Evolutionary conservation across 2,113 vertebrate species (phyloP), one percentile per base, ranked within the genome.

Genomic region (Tretioscincus oriximinensis): DNA sequence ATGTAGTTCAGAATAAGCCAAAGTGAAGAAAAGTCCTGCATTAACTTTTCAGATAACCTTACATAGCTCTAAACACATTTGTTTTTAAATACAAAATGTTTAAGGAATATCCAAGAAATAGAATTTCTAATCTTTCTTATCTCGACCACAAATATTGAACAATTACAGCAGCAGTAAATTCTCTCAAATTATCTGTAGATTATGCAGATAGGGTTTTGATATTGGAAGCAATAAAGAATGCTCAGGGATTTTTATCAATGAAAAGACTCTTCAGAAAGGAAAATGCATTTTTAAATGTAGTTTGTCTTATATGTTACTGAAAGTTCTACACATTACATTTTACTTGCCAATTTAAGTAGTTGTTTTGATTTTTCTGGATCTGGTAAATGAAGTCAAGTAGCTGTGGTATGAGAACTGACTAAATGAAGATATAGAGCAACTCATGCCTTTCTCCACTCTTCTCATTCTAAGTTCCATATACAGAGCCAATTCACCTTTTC

Each of bases 341-440:
- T 31, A 66, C 20, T 21, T 1, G 47, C 2, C 26, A 5, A 16
- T 72, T 72, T n/a, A 65, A 49, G 12, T 73, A 66, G 61, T 35
- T 51, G 35, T 51, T 49, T 26, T 66, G 45, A 58, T 73, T 9
- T 6, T 54, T 58, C 47, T 41, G 58, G 12, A 1, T 73, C 9
- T 73, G 1, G 0, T 64, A 14, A 75, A 69, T 73, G 24, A 24
- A 0, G 2, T 0, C 45, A 2, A 47, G 35, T 58, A 75, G 22
- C 8, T 66, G 0, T 58, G 10, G 47, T 35, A n/a, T 9, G 41
- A 18, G 75, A 71, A 29, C 29, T 0, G 5, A 29, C 49, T 26
- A 79, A 49, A 77, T 49, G 54, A 73, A 49, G 18, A 73, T 65
- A 65, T 20, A 35, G 60, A 51, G 41, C 72, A 73, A 49, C 12